phyloP scores from a whole-genome alignment of 2,797 vertebrate genomes.

The Aplochiton taeniatus region DNA sequence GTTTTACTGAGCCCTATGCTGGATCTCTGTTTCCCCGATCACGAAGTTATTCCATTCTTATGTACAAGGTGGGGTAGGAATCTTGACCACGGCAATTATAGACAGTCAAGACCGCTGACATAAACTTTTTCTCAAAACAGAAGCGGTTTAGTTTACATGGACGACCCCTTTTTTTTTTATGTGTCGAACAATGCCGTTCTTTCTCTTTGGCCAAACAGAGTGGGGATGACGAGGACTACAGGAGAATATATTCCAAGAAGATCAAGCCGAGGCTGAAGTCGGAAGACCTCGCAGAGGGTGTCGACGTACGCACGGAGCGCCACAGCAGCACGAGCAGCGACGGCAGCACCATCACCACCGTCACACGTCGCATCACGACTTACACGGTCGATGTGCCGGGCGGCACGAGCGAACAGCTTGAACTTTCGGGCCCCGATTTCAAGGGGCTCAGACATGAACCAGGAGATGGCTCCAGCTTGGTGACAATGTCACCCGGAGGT shows the following conservation, averaged over 20 bases:
- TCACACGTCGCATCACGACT: conserved; percentile 90
- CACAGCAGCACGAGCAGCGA: conserved; percentile 89
- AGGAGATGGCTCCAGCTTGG: conserved; percentile 70
- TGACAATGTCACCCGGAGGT: conserved; percentile 57
- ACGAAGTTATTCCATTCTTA: no score
- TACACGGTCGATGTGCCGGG: conserved; percentile 90
- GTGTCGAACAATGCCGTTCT: not conserved
- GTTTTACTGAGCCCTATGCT: no score
- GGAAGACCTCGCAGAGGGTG: conserved; percentile 83
- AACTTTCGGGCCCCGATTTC: conserved; percentile 82
- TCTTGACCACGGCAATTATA: no score
- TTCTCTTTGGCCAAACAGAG: conserved; percentile 76
- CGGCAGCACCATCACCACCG: conserved; percentile 85
- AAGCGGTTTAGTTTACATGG: no score
- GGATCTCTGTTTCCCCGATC: no score
- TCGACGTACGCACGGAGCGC: conserved; percentile 80
- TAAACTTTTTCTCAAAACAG: not conserved
- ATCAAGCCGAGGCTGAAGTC: conserved; percentile 92
- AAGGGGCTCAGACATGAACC: conserved; percentile 76
- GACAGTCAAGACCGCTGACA: no score
- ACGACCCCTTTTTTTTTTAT: not conserved
- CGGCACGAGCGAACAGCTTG: conserved; percentile 74
- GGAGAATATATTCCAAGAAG: conserved; percentile 90
- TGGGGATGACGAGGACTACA: conserved; percentile 92
- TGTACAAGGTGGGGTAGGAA: no score